Base-by-base conservation (phyloP, 2,888 invertebrate genomes). In the Acrobasis suavella region DNA sequence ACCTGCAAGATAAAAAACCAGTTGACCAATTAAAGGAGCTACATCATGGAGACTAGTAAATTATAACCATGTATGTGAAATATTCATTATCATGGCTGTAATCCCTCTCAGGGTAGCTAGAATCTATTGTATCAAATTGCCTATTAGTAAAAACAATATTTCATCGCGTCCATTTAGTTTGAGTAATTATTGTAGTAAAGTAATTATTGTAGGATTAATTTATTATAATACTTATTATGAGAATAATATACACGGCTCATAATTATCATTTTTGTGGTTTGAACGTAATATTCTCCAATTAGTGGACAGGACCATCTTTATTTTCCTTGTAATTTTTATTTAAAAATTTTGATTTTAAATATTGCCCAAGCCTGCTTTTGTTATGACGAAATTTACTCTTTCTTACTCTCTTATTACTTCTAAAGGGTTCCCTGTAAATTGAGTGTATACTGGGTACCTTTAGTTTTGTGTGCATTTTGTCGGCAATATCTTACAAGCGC, bases 161-260 rank as follows among this genome's bases (percentile, higher is more conserved):
- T 83, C 79, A 82, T 86, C 84, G 86, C 87, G 87, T 87, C 87
- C 87, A 87, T 83, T 84, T 80, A 74, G 74, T 84, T 83, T 77
- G 77, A 80, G 79, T 86, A 80, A 77, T 82, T 82, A 79, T 67
- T 72, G 74, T 82, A 82, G 75, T 67, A 69, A 64, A 66, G 76
- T 75, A 74, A 69, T 64, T 66, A 69, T n/a, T n/a, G n/a, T n/a
- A 64, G 59, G 38, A 46, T 56, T 17, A 56, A 17, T 17, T 55
- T 39, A 55, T 56, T 17, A 56, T 39, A 42, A 46, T 42, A 32
- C 32, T 32, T 32, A 56, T 22, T 17, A 42, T 55, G 17, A 22
- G 54, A 5, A 54, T 54, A 15, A 15, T 54, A 54, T 52, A 37
- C 2, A 32, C 32, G 2, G 7, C 32, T 42, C 12, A 46, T 46